phyloP scores from a whole-genome alignment of 1,140 invertebrate genomes.

The Odontomachus brunneus region DNA sequence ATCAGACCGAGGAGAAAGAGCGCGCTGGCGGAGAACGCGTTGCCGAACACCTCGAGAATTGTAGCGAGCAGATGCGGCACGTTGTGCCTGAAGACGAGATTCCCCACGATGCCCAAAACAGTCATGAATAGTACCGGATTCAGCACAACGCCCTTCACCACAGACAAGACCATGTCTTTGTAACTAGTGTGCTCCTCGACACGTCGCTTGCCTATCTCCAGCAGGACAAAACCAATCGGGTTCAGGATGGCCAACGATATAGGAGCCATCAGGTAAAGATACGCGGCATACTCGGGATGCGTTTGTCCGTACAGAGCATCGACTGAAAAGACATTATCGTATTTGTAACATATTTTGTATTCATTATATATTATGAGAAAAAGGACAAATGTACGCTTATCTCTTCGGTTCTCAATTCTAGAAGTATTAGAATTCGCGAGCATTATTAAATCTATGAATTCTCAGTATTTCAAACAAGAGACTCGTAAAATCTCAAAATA shows the following conservation, averaged over 20 bases:
- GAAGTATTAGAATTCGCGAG: too few relatives aligned
- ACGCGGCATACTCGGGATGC: constrained; percentile 95
- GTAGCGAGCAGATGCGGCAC: constrained; percentile 91
- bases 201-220: constrained; percentile 92
- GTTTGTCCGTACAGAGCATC: constrained; percentile 90
- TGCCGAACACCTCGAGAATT: constrained; percentile 92
- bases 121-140: constrained; percentile 98
- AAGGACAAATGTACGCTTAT: too few relatives aligned
- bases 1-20: constrained; percentile 95
- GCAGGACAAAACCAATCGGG: constrained; percentile 95
- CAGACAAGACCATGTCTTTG: constrained; percentile 82
- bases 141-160: constrained; percentile 90
- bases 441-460: too few relatives aligned
- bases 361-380: too few relatives aligned
- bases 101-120: constrained; percentile 94
- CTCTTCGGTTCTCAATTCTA: too few relatives aligned
- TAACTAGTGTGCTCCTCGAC: constrained; percentile 69
- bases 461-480: too few relatives aligned
- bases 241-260: constrained; percentile 97
- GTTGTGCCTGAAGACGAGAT: constrained; percentile 92
- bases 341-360: background rate
- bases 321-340: constrained; percentile 86
- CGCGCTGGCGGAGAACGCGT: constrained; percentile 96
- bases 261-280: constrained; percentile 97
- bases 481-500: too few relatives aligned